Evolutionary conservation across 2,888 invertebrate genomes (phyloP), one percentile per base, ranked within the genome.

Genomic region (Beris morrisii): DNA sequence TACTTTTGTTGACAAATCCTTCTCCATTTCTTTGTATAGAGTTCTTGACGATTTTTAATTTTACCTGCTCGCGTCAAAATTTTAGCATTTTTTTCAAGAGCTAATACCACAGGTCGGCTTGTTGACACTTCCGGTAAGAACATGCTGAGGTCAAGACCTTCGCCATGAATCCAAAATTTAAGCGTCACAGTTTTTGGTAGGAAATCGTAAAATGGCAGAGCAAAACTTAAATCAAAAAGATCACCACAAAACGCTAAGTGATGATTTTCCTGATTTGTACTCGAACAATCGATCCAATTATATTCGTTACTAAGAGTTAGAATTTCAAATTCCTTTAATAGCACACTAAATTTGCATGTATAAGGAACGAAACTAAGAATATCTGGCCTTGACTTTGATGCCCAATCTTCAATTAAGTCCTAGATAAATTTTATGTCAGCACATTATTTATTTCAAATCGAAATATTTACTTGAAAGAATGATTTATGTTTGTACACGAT

Each of bases 221-320:
- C 93, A 76, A 97, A 95, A 4, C 95, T 94, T 72, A 97, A 84
- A 75, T 97, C 96, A 73, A 97, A 88, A 12, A 93, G 86, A 76
- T 97, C 96, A 1, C 97, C 97, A 77, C 95, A 95, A 73, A 97
- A 91, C 0, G 95, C 96, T 64, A 97, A 86, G 77, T 95, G 94
- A 81, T 94, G 89, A 79, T 97, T 97, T 82, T 97, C 97, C 79
- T 94, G 94, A 74, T 94, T 92, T 58, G 95, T 93, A 31, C 95
- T 95, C 64, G 95, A 94, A 74, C 97, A 97, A 81, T 99, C 98
- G 72, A 99, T 92, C 99, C 98, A 99, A 81, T 99, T 99, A 80
- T 93, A 93, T 78, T 98, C 95, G 82, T 98, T 99, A 75, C 95
- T 91, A 13, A 95, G 83, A 50, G 95, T 93, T 1, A 97, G 86